phyloP scores from a whole-genome alignment of 2,113 vertebrate species.

The Xiphophorus maculatus region DNA sequence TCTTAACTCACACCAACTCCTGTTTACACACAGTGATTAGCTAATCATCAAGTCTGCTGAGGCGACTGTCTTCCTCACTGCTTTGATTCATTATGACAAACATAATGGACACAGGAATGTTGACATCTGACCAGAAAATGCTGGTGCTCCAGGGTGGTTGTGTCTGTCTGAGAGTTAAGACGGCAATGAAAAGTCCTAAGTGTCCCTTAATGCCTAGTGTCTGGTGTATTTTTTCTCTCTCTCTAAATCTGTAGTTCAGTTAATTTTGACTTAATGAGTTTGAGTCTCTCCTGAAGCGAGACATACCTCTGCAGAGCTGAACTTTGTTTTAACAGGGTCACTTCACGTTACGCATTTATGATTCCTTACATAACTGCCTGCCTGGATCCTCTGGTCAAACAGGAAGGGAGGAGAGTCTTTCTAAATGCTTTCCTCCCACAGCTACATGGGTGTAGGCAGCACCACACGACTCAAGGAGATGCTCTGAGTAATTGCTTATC shows the following conservation, averaged over 20 bases:
- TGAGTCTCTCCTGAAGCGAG: constrained; percentile 54
- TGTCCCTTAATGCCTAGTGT: constrained; percentile 39
- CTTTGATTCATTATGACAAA: constrained; percentile 6
- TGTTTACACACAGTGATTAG: background rate
- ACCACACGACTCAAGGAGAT: constrained; percentile 26
- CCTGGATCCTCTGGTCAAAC: constrained; percentile 48
- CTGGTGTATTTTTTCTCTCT: constrained; percentile 30
- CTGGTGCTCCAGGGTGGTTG: constrained; percentile 41
- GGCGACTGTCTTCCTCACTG: constrained; percentile 6
- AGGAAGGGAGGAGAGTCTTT: constrained; percentile 55
- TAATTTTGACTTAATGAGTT: constrained; percentile 60
- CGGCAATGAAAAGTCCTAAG: constrained; percentile 28
- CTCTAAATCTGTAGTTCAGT: constrained; percentile 30
- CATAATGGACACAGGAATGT: constrained; percentile 1
- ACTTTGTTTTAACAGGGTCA: constrained; percentile 36
- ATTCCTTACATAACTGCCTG: constrained; percentile 45
- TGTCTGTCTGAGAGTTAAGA: constrained; percentile 54
- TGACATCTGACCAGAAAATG: constrained; percentile 41
- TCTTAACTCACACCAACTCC: constrained; percentile 25
- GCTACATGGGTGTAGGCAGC: background rate
- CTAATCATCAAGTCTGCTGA: constrained; percentile 33
- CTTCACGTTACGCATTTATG: constrained; percentile 35
- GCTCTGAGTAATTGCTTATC: constrained; percentile 31
- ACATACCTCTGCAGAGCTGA: constrained; percentile 58
- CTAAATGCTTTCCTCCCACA: constrained; percentile 37